These are phyloP conservation scores for Catagonus wagneri DNA, from an alignment of 2,113 vertebrate species.

Conservation along the genomic window DNA sequence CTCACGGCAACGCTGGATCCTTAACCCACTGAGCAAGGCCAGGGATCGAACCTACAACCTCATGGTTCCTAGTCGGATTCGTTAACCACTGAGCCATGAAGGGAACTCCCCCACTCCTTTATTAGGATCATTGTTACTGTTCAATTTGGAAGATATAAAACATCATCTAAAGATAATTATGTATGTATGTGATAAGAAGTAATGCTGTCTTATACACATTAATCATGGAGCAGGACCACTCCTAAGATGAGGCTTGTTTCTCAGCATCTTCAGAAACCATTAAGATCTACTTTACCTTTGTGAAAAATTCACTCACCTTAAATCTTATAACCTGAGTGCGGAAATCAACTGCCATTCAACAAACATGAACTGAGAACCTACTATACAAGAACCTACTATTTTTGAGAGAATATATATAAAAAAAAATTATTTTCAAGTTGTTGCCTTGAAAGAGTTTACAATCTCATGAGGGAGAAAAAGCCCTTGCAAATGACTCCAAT, in stretches of 20 bases:
- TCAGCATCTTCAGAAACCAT: slow-evolving; percentile 38
- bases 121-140: background rate
- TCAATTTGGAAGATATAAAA: slow-evolving; percentile 2
- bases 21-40: too few relatives aligned
- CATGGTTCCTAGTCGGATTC: too few relatives aligned
- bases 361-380: background rate
- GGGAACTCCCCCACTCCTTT: too few relatives aligned
- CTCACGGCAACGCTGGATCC: too few relatives aligned
- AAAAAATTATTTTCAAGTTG: background rate
- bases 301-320: slow-evolving; percentile 6
- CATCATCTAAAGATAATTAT: background rate
- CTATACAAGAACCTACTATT: background rate
- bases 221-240: background rate
- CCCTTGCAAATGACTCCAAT: background rate
- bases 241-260: background rate
- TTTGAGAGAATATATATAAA: background rate
- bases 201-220: background rate
- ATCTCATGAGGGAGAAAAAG: background rate
- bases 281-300: background rate
- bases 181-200: background rate
- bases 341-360: background rate
- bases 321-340: background rate
- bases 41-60: too few relatives aligned
- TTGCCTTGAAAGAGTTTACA: slow-evolving; percentile 19
- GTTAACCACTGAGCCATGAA: too few relatives aligned